Conservation (phyloP, 2,797 vertebrate genomes). For the Hapalemur alaotrensis region DNA sequence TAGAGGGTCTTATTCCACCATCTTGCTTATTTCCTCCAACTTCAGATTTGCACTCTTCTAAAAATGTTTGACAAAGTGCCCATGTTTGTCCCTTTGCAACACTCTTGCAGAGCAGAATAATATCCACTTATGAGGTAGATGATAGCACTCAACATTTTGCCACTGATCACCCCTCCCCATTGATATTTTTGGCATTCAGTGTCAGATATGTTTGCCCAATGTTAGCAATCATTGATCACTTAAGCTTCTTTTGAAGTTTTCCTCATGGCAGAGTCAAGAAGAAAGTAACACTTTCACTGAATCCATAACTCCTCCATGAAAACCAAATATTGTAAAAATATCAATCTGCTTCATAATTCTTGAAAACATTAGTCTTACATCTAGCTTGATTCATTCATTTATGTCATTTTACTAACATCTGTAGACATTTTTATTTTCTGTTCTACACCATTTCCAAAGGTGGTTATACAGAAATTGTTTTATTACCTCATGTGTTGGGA, state of each 20-base stretch:
- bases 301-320: not conserved
- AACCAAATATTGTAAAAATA: not conserved
- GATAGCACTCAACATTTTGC: not conserved
- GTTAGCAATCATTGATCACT: not conserved
- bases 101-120: not conserved
- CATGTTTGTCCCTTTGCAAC: not conserved
- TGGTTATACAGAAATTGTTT: not conserved
- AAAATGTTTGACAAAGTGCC: not conserved
- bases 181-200: not conserved
- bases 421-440: not conserved
- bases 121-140: not conserved
- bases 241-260: not conserved
- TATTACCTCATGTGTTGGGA: not conserved
- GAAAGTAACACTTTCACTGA: not conserved
- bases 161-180: no score
- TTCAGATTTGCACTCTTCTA: not conserved
- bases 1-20: not conserved
- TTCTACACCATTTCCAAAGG: not conserved
- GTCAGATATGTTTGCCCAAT: no score
- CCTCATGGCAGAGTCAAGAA: not conserved
- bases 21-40: not conserved
- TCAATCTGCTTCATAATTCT: not conserved
- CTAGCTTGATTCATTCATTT: not conserved
- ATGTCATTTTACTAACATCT: not conserved
- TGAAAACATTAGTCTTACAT: not conserved